These are phyloP conservation scores for Dryoscopus gambensis DNA, from an alignment of 2,113 vertebrate species.

Conservation along the genomic window DNA sequence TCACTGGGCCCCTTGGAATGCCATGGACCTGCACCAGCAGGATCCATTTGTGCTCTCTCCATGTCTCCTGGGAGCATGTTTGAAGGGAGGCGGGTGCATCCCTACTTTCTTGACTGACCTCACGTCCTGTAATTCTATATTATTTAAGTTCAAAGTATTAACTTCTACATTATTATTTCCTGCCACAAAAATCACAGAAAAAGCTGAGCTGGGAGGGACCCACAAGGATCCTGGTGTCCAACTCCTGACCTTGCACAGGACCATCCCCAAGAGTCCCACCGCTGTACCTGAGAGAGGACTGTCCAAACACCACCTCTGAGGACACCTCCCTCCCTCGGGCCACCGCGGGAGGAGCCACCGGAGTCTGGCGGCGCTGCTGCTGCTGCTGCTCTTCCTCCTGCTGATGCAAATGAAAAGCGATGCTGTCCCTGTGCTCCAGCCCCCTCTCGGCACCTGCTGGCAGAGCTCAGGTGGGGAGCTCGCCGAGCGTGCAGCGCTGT, in stretches of 20 bases:
- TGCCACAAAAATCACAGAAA: background rate
- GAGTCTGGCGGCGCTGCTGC: background rate
- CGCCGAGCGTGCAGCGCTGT: background rate
- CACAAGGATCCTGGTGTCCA: background rate
- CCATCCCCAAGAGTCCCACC: background rate
- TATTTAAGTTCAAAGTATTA: background rate
- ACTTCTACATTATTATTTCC: background rate
- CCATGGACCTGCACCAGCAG: accelerated
- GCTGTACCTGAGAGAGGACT: background rate
- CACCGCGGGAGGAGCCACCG: accelerated
- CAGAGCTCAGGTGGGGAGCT: background rate
- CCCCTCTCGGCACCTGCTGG: background rate
- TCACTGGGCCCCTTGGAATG: accelerated
- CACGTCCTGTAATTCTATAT: background rate
- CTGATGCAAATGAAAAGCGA: background rate
- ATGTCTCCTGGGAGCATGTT: background rate
- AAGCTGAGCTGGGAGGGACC: background rate
- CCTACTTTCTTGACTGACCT: background rate
- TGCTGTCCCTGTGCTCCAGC: background rate
- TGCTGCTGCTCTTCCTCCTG: background rate
- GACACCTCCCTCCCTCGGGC: background rate
- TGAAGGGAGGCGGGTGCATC: accelerated
- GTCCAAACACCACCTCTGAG: background rate
- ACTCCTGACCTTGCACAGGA: background rate
- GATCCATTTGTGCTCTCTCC: background rate